Evolutionary conservation across 1,140 invertebrate species (phyloP).

Genomic region (Listronotus bonariensis): DNA sequence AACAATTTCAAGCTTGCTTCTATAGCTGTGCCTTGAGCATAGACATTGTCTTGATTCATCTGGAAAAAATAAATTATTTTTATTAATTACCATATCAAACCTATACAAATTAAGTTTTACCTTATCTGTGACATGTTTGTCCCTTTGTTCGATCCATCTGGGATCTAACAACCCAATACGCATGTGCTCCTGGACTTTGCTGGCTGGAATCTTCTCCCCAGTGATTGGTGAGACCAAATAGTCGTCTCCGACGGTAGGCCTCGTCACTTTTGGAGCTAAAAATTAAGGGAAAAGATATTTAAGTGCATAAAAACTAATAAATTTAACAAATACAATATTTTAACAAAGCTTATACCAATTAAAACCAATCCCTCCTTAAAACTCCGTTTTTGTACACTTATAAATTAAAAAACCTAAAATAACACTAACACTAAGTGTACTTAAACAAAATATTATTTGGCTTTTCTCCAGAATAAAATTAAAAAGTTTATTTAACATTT

Average conservation of each 20-base stretch:
- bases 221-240: constrained; percentile 98
- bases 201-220: constrained; percentile 94
- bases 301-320: background rate
- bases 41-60: constrained; percentile 84
- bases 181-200: constrained; percentile 97
- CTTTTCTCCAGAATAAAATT: no score
- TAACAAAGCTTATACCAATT: no score
- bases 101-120: background rate
- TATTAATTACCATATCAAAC: background rate
- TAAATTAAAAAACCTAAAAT: no score
- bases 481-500: no score
- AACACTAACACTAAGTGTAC: no score
- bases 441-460: no score
- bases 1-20: constrained; percentile 94
- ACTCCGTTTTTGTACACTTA: no score
- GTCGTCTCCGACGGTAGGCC: constrained; percentile 74
- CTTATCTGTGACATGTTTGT: constrained; percentile 83
- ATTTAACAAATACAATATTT: no score
- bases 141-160: constrained; percentile 96
- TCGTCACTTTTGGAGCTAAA: constrained; percentile 61
- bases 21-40: constrained; percentile 87
- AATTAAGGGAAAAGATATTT: constrained; percentile 14
- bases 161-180: constrained; percentile 96
- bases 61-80: constrained; percentile 12
- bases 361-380: no score